Base-by-base conservation (phyloP, 1,140 invertebrate species). In the Babylonia areolata region DNA sequence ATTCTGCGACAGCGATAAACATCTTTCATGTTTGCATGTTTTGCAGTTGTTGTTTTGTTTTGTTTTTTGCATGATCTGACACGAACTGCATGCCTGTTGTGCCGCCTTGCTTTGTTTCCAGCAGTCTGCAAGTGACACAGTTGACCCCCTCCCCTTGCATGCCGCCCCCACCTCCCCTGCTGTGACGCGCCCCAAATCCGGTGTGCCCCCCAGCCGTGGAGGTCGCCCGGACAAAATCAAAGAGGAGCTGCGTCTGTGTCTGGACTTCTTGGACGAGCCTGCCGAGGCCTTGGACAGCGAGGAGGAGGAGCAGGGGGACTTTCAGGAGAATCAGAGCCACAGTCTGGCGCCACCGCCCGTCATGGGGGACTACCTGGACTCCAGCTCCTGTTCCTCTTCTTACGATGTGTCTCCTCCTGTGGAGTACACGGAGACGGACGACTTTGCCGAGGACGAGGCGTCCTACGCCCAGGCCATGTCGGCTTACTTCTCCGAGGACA, bases 171-270 rank as follows among this genome's bases (percentile, higher is more conserved):
- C 77, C 42, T 15, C 40, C 9, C 3, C 78, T 54, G 28, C 15
- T 40, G 75, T 40, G 11, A 40, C 75, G 11, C 78, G 46, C n/a
- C 78, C 33, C 15, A 1, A 0, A 20, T 80, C 46, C 6, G 40
- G 78, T 40, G 37, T 12, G 3, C 78, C 78, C 40, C 9, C 20
- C 42, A 31, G n/a, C 40, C 58, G 58, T 6, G 58, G 58, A 5
- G 78, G 78, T 6, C 78, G 78, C n/a, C 78, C 42, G 23, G 78
- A 80, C 46, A 80, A 80, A 23, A 80, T 80, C 78, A 80, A 80
- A 31, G 78, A 80, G 35, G 78, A 80, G 33, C 78, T 80, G 5
- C n/a, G 78, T 1, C n/a, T 80, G 3, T 80, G 78, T 31, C 78
- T 80, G 42, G 78, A 80, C 46, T 80, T 80, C 37, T 31, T 80